Conservation (phyloP, 2,888 invertebrate species). For the Meteorus cinctellus region DNA sequence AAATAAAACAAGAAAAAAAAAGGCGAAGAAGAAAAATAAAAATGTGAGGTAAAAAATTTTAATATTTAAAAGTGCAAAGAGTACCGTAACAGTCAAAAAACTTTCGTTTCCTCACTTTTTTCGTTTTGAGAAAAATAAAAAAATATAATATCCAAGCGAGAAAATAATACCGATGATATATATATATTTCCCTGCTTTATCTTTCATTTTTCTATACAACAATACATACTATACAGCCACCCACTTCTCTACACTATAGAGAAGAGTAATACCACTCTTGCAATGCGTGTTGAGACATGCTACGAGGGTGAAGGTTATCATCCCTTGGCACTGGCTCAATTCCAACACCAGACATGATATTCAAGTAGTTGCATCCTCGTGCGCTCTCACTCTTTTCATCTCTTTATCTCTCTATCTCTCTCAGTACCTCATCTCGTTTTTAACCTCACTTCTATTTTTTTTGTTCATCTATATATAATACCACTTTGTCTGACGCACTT, state of each 20-base stretch:
- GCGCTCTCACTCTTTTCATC: conserved; percentile 1
- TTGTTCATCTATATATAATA: conserved; percentile 5
- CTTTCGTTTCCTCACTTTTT: not conserved
- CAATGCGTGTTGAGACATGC: conserved; percentile 44
- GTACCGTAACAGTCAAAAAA: not conserved
- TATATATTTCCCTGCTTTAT: conserved; percentile 43
- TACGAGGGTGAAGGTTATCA: conserved; percentile 66
- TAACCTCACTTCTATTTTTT: not conserved
- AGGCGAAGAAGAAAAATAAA: not conserved
- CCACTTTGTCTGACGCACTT: conserved; percentile 55
- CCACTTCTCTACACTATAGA: too few relatives aligned
- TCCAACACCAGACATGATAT: conserved; percentile 59
- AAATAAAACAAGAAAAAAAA: not conserved
- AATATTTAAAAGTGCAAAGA: not conserved
- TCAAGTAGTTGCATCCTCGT: conserved; percentile 41
- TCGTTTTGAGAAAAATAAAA: not conserved
- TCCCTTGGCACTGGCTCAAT: conserved; percentile 60
- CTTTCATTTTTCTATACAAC: conserved; percentile 9
- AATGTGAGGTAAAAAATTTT: not conserved
- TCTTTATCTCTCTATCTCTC: not conserved
- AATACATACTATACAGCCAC: not conserved
- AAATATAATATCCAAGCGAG: not conserved
- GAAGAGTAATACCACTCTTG: conserved; percentile 44
- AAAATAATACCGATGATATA: conserved; percentile 27
- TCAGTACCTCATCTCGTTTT: not conserved